Evolutionary conservation across 2,888 invertebrate genomes (phyloP), one percentile per base, ranked within the genome.

Genomic region (Busseola fusca): DNA sequence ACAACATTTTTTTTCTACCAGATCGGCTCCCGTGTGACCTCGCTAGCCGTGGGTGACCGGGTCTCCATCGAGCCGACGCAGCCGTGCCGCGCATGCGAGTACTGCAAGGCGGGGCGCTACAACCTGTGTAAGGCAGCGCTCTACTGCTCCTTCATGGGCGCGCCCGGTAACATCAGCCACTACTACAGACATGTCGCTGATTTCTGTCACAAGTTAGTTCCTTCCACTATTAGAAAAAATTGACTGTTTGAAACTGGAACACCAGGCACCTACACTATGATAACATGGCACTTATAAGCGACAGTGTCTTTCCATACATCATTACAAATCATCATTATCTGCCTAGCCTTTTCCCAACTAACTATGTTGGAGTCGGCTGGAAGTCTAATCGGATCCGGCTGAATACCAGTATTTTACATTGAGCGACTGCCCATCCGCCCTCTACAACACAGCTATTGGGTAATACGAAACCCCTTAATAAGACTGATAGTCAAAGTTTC

Each of bases 31-130:
- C 96, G 96, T 62, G 98, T 98, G 0, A 96, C 92, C 27, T 90
- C 96, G 82, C 90, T 98, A 1, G 94, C 96, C 91, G 91, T 96
- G 88, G 99, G 99, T 3, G 99, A 99, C 92, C 96, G 98, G 73
- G 99, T 99, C 0, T 98, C 99, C 0, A 97, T 99, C 68, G 99
- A 99, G 93, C 99, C 99, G 1, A 99, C 99, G 4, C 97, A 98
- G 83, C 97, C 98, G 1, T 99, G 99, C 88, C 96, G 98, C 67
- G 88, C 93, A 0, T 99, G 99, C 90, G 93, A 96, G 12, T 97
- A 96, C 88, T 99, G 99, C 94, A 98, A 98, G 92, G 94, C 90
- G 10, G 99, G 99, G 3, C 96, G 96, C 62, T 99, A 99, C 94
- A 99, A 99, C 95, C 95, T 99, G 75, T 99, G 99, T 88, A 95